Conservation (phyloP, 2,113 vertebrate species). For the Percina caprodes region DNA sequence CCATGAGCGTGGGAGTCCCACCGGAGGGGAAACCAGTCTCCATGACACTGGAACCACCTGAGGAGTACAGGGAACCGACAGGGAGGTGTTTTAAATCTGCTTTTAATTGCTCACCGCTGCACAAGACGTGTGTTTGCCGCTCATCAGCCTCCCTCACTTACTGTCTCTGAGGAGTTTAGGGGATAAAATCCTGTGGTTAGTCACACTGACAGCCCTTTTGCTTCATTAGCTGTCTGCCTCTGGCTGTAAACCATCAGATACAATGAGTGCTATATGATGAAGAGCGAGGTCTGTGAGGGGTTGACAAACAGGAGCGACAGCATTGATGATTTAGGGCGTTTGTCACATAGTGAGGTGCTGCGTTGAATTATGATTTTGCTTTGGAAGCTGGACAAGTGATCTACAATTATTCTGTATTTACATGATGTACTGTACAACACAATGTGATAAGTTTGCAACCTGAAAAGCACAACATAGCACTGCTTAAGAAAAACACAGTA, state of each 20-base stretch:
- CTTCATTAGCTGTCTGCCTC: slow-evolving; percentile 26
- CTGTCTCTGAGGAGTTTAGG: slow-evolving; percentile 22
- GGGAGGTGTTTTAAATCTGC: slow-evolving; percentile 14
- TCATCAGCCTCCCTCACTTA: slow-evolving; percentile 5
- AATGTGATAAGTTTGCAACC: background rate
- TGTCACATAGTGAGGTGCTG: background rate
- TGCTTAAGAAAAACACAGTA: background rate
- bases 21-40: slow-evolving; percentile 60
- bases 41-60: slow-evolving; percentile 69
- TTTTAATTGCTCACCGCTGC: slow-evolving; percentile 51
- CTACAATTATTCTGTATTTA: background rate
- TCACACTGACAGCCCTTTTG: slow-evolving; percentile 14
- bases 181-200: slow-evolving; percentile 13
- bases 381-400: background rate
- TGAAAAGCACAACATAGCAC: too few species aligned
- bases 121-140: background rate
- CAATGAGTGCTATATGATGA: slow-evolving; percentile 28
- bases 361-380: background rate
- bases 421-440: background rate
- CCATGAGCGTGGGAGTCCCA: slow-evolving; percentile 56
- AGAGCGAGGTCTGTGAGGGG: slow-evolving; percentile 8
- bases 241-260: slow-evolving; percentile 27
- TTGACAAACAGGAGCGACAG: slow-evolving; percentile 14
- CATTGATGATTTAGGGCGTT: slow-evolving; percentile 21
- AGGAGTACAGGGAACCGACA: slow-evolving; percentile 38